Evolutionary conservation across 2,888 invertebrate species (phyloP).

Genomic region (Lycia hirtaria): DNA sequence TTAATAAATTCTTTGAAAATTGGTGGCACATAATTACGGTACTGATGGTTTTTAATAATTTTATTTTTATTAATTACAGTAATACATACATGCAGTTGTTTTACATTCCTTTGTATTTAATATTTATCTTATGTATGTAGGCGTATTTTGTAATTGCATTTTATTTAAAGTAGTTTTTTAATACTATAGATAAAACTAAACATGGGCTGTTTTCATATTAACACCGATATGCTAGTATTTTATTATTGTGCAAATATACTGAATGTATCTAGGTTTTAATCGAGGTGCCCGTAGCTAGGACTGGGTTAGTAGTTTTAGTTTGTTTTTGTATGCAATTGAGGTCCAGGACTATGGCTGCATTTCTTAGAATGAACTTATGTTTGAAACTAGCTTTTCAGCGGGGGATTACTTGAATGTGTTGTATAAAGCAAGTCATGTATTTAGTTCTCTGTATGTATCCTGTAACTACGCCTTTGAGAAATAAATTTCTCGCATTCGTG

Average conservation of each 20-base stretch:
- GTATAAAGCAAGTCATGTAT: constrained; percentile 54
- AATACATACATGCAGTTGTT: constrained; percentile 38
- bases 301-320: constrained; percentile 52
- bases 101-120: constrained; percentile 70
- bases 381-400: constrained; percentile 57
- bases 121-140: constrained; percentile 42
- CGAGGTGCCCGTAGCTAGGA: constrained; percentile 65
- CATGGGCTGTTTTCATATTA: constrained; percentile 68
- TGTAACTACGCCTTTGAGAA: constrained; percentile 57
- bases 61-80: constrained; percentile 25
- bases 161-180: constrained; percentile 62
- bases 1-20: constrained; percentile 41
- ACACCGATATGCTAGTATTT: constrained; percentile 42
- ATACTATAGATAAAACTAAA: constrained; percentile 70
- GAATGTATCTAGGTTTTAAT: constrained; percentile 54
- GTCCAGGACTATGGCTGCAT: constrained; percentile 47
- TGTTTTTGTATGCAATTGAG: constrained; percentile 38
- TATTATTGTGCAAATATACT: constrained; percentile 42
- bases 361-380: constrained; percentile 49
- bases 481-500: constrained; percentile 13
- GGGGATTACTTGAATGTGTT: constrained; percentile 71
- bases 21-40: constrained; percentile 53
- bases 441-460: constrained; percentile 59
- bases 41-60: constrained; percentile 22
- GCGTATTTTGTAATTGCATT: constrained; percentile 60